A percentile compares a stretch with the other conserved stretches of the same genome.
phyloP scores from a whole-genome alignment of 2,888 invertebrate genomes.

The Cephus pulcher region DNA sequence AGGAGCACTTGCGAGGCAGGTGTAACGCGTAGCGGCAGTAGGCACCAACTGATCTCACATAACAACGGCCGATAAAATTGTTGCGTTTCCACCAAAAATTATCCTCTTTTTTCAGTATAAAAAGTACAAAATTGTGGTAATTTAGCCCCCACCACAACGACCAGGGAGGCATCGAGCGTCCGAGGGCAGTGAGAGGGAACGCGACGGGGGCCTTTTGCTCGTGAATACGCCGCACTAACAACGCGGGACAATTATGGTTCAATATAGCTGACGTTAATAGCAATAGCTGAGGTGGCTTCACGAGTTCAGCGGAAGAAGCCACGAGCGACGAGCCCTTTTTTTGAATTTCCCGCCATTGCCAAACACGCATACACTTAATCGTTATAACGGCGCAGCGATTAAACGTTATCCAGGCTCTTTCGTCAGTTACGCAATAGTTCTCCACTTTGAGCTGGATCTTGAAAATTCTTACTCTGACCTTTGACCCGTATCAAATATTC shows the following conservation, averaged over 20 bases:
- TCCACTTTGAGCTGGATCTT: background rate
- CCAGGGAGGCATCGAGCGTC: slow-evolving; percentile 12
- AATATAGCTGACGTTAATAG: slow-evolving; percentile 50
- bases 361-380: background rate
- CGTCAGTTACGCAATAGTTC: background rate
- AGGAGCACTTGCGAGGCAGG: slow-evolving; percentile 41
- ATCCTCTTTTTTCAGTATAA: slow-evolving; percentile 62
- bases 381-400: background rate
- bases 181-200: slow-evolving; percentile 16
- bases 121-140: slow-evolving; percentile 66
- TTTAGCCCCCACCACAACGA: slow-evolving; percentile 53
- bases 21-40: slow-evolving; percentile 64
- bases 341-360: background rate
- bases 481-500: background rate
- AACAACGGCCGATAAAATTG: slow-evolving; percentile 65
- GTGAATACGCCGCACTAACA: slow-evolving; percentile 46
- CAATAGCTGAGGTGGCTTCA: slow-evolving; percentile 41
- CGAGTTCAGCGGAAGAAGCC: slow-evolving; percentile 28
- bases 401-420: background rate
- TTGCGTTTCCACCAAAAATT: slow-evolving; percentile 66
- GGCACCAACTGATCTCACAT: slow-evolving; percentile 65
- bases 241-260: slow-evolving; percentile 55
- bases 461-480: background rate
- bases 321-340: background rate
- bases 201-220: slow-evolving; percentile 39